Conservation (phyloP, 2,113 vertebrate species). For the Laticauda colubrina region DNA sequence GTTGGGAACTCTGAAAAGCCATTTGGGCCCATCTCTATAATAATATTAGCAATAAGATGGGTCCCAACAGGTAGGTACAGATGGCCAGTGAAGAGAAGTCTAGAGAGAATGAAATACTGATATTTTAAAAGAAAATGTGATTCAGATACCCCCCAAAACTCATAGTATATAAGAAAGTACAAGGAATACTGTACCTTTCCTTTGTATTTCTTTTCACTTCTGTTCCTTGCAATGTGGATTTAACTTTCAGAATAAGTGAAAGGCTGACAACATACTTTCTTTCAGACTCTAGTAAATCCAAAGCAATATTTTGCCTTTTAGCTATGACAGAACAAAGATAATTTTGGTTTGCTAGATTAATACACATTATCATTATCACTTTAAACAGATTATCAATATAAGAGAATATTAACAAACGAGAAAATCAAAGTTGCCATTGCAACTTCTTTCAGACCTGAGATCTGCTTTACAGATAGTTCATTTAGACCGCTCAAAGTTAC, state of each 20-base stretch:
- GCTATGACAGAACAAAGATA: slow-evolving; percentile 69
- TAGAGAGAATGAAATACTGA: background rate
- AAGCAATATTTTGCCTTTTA: slow-evolving; percentile 86
- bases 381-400: background rate
- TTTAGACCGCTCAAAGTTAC: background rate
- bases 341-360: slow-evolving; percentile 20
- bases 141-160: background rate
- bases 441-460: background rate
- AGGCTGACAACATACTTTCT: slow-evolving; percentile 91
- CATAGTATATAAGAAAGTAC: slow-evolving; percentile 39
- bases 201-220: slow-evolving; percentile 81
- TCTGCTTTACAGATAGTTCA: background rate
- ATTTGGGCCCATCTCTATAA: background rate
- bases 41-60: background rate
- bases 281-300: slow-evolving; percentile 95
- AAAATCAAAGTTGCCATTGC: background rate
- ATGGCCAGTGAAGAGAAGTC: background rate
- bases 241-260: slow-evolving; percentile 92
- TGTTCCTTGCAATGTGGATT: slow-evolving; percentile 87
- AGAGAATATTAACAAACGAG: background rate
- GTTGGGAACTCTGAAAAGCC: background rate
- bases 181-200: slow-evolving; percentile 79
- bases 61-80: background rate
- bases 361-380: background rate
- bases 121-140: background rate